A percentile compares a stretch with the other conserved stretches of the same genome.
These are phyloP conservation scores for Ardeotis arabs DNA, from an alignment of 2,113 vertebrate genomes.

Conservation along the genomic window DNA sequence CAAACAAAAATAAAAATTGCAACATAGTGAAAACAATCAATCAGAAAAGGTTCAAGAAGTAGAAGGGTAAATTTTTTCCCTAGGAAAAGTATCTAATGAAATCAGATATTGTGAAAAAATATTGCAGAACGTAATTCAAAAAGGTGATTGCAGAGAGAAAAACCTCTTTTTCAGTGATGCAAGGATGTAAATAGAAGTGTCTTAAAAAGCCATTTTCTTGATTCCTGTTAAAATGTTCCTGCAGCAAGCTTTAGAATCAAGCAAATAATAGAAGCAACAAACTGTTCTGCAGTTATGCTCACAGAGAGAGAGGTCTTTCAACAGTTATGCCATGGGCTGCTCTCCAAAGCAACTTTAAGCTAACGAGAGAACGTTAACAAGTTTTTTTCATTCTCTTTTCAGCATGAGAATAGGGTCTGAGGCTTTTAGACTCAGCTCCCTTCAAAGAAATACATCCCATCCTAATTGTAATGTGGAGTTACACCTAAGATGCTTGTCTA, in stretches of 20 bases:
- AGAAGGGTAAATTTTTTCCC: background rate
- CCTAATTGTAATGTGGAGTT: background rate
- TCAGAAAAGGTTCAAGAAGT: background rate
- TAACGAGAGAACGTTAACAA: background rate
- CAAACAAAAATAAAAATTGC: background rate
- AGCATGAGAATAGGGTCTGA: background rate
- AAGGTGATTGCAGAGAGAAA: background rate
- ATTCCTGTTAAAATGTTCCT: background rate
- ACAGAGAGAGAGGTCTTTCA: background rate
- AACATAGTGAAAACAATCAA: background rate
- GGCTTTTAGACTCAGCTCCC: background rate
- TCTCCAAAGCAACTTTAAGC: background rate
- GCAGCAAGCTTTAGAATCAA: background rate
- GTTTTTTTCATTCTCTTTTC: background rate
- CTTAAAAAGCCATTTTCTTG: background rate
- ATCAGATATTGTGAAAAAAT: background rate
- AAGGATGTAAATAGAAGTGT: background rate
- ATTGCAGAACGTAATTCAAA: background rate
- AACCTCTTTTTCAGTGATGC: background rate
- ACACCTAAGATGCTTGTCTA: background rate
- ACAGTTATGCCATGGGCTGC: background rate
- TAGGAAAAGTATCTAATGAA: background rate
- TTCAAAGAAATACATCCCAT: background rate
- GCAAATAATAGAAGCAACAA: background rate
- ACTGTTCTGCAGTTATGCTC: background rate